Evolutionary conservation across 2,113 vertebrate species (phyloP), one percentile per base, ranked within the genome.

Genomic region (Tinamus guttatus): DNA sequence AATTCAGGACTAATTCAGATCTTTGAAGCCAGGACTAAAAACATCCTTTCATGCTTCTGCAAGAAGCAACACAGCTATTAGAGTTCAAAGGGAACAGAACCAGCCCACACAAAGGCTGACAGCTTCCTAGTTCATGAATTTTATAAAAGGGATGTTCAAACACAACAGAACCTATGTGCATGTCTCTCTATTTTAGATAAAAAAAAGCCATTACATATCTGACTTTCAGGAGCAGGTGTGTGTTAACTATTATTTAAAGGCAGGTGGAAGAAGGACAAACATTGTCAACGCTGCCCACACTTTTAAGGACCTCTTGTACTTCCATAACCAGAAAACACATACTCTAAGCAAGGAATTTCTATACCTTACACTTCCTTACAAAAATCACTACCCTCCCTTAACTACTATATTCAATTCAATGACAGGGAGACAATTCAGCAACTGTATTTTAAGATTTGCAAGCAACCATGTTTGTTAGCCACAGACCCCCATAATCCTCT

Each of bases 191-290:
- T 20, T 38, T 63, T 52, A 63, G 41, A 25, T 22, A 34, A 9
- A 54, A 54, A 80, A 91, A 47, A 30, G 28, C 13, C 19, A 27
- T 9, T 73, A 68, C 43, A 81, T 68, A 92, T 84, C 81, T 80
- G 67, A 67, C 13, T 12, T 4, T n/a, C 69, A 58, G 74, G 30
- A 81, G 30, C 3, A 34, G 52, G 52, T 27, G 52, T 28, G 27
- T 16, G 13, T 3, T 10, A 65, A 27, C 21, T 49, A n/a, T 21
- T 25, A 49, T n/a, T 38, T 54, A 77, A 34, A 40, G 68, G 54
- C 19, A 32, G 0, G 2, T 16, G 40, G 27, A 43, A 8, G 27
- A 70, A 90, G 41, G 76, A 58, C 43, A 77, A 0, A 0, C 20
- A 38, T 8, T 13, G 24, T 60, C 20, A 83, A 56, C 32, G 38